phyloP scores from a whole-genome alignment of 2,888 invertebrate species.

The Eudasyphora cyanicolor region DNA sequence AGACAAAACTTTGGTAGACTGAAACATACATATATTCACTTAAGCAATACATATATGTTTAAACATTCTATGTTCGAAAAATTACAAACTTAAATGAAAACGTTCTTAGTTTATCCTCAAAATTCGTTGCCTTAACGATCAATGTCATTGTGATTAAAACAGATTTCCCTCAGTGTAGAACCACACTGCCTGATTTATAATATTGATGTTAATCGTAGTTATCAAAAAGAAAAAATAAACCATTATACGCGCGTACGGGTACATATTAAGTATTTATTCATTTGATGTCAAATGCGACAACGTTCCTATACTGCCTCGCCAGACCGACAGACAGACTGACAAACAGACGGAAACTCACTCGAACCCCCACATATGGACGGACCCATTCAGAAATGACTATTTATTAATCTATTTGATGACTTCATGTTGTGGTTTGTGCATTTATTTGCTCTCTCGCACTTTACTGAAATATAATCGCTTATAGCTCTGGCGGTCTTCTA shows the following conservation, averaged over 20 bases:
- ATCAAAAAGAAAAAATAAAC: background rate
- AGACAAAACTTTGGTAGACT: too few species aligned
- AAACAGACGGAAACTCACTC: background rate
- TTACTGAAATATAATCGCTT: conserved; percentile 16
- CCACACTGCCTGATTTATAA: too few species aligned
- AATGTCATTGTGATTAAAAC: too few species aligned
- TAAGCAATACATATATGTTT: too few species aligned
- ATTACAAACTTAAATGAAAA: too few species aligned
- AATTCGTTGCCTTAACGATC: too few species aligned
- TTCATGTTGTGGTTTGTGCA: conserved; percentile 11
- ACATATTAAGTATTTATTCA: background rate
- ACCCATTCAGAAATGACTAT: background rate
- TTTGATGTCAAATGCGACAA: conserved; percentile 22
- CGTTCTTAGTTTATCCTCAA: too few species aligned
- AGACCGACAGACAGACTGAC: background rate
- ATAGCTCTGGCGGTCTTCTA: conserved; percentile 29
- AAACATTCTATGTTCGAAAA: too few species aligned
- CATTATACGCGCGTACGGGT: background rate
- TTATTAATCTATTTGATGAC: conserved; percentile 42
- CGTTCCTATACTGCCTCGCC: too few species aligned
- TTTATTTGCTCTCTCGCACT: too few species aligned
- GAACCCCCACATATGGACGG: background rate
- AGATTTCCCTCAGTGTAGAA: too few species aligned
- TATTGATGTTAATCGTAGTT: background rate
- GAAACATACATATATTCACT: too few species aligned